These are phyloP conservation scores for Patella pellucida DNA, from an alignment of 2,888 invertebrate species.

Conservation along the genomic window DNA sequence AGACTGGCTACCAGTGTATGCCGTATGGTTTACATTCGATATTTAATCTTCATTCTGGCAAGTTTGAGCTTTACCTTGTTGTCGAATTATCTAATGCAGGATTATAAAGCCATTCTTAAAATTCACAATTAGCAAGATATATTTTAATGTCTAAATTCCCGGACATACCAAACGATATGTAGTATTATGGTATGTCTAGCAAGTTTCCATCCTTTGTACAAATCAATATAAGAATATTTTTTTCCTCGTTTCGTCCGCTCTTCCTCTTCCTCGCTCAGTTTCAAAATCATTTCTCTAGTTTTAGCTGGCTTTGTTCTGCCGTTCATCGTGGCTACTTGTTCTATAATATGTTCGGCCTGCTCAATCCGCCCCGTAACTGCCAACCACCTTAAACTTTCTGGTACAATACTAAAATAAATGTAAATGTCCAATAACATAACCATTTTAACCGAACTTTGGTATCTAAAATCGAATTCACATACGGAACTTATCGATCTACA, in stretches of 20 bases:
- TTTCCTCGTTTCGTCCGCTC: constrained; percentile 26
- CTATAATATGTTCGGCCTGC: constrained; percentile 41
- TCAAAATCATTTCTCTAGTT: constrained; percentile 19
- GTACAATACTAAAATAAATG: constrained; percentile 35
- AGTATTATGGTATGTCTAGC: constrained; percentile 26
- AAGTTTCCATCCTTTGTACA: constrained; percentile 36
- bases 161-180: constrained; percentile 35
- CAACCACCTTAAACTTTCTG: constrained; percentile 54
- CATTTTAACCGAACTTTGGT: too few species aligned
- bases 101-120: too few species aligned
- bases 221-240: constrained; percentile 46
- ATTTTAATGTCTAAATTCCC: too few species aligned
- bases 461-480: too few species aligned
- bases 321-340: constrained; percentile 42
- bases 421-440: too few species aligned
- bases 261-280: constrained; percentile 27
- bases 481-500: too few species aligned
- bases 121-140: too few species aligned
- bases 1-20: too few species aligned
- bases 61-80: too few species aligned
- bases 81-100: too few species aligned
- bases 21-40: too few species aligned
- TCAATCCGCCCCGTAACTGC: constrained; percentile 38
- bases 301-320: constrained; percentile 36
- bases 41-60: too few species aligned